Percentiles rank a stretch among this genome's conserved stretches.
Conservation (phyloP, 2,797 vertebrate genomes). For the Neopelma chrysocephalum region DNA sequence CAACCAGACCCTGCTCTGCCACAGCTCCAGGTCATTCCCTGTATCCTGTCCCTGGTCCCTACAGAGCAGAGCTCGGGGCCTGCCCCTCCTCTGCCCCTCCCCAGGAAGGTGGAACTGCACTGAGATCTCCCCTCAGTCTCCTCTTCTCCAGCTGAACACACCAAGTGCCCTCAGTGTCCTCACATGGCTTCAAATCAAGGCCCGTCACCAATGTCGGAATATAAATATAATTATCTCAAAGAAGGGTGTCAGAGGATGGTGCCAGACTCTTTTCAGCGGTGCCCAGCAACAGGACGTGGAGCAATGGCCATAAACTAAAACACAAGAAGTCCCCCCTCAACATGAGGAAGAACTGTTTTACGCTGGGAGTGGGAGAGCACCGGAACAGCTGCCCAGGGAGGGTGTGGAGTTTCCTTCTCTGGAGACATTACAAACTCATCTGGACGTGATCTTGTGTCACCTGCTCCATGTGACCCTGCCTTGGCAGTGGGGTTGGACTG, state of each 20-base stretch:
- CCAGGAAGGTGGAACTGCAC: rapidly evolving
- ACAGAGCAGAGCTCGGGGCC: not conserved
- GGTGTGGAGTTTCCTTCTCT: no score
- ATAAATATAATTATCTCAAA: not conserved
- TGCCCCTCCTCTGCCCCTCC: not conserved
- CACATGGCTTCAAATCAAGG: not conserved
- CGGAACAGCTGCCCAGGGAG: not conserved
- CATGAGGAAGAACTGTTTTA: not conserved
- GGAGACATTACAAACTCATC: no score
- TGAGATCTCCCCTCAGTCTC: not conserved
- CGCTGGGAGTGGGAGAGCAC: not conserved
- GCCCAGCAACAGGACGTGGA: not conserved
- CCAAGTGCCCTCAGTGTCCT: not conserved
- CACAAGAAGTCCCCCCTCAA: no score
- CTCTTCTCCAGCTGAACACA: not conserved
- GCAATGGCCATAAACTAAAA: not conserved
- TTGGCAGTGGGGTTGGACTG: not conserved
- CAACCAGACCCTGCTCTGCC: not conserved
- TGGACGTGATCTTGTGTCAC: not conserved
- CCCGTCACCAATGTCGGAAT: not conserved
- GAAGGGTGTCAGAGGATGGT: not conserved
- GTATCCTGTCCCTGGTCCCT: not conserved
- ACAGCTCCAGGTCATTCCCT: not conserved
- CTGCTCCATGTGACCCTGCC: not conserved
- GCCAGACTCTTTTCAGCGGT: no score